These are phyloP conservation scores for Cyprinodon variegatus DNA, from an alignment of 2,113 vertebrate species.

Conservation along the genomic window DNA sequence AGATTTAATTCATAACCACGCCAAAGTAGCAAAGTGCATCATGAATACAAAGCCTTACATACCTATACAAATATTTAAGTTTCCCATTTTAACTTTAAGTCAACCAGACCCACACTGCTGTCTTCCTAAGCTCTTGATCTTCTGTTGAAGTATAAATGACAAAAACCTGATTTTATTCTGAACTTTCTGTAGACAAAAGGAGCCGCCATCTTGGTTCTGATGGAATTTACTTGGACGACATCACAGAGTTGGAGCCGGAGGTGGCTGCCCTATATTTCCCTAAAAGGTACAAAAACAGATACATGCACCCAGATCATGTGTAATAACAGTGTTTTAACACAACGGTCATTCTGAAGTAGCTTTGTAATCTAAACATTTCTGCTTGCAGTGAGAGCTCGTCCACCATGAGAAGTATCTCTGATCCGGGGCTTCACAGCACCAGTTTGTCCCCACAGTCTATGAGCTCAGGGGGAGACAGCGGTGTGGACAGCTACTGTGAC, in stretches of 20 bases:
- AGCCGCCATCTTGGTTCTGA: conserved; percentile 93
- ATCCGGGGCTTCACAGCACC: conserved; percentile 75
- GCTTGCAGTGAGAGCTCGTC: conserved; percentile 69
- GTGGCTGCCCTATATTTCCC: conserved; percentile 97
- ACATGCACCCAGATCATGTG: neutral
- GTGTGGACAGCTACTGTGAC: conserved; percentile 90
- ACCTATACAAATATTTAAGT: neutral
- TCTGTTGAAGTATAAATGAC: neutral
- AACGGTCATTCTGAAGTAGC: neutral
- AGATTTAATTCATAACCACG: neutral
- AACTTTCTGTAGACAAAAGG: conserved; percentile 84
- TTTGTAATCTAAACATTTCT: neutral
- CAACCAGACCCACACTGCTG: neutral
- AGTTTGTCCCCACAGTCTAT: conserved; percentile 90
- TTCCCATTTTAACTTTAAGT: neutral
- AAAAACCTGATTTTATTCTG: neutral
- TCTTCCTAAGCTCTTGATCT: neutral
- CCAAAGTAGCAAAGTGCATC: neutral
- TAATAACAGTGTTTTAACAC: neutral
- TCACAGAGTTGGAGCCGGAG: conserved; percentile 93
- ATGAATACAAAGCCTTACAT: neutral
- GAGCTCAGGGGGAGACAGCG: conserved; percentile 92
- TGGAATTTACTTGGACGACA: conserved; percentile 95
- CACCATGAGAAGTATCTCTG: conserved; percentile 64
- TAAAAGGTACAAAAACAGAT: conserved; percentile 83